Percentiles rank a stretch among this genome's conserved stretches.
Evolutionary conservation across 1,140 invertebrate species (phyloP).

Genomic region (Reticulitermes speratus): DNA sequence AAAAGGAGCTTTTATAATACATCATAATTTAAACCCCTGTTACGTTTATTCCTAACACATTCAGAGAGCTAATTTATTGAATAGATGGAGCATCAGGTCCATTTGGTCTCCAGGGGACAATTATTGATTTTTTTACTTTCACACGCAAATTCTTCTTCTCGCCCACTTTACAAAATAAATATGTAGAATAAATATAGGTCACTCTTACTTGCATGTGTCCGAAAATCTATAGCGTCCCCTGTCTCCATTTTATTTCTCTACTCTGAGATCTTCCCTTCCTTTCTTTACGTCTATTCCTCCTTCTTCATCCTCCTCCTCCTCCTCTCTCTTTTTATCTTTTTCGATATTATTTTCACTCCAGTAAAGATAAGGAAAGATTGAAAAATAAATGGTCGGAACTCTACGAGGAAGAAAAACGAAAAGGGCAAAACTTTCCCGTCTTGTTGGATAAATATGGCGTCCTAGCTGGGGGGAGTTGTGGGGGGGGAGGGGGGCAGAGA

Average conservation of each 20-base stretch:
- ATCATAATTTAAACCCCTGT: no score
- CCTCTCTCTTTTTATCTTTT: constrained; percentile 23
- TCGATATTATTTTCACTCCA: constrained; percentile 27
- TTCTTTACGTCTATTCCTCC: background rate
- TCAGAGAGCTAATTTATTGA: no score
- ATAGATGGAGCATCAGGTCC: no score
- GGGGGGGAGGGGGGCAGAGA: background rate
- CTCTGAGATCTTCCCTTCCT: background rate
- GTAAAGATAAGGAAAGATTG: constrained; percentile 30
- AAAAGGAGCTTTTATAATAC: no score
- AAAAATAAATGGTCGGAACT: constrained; percentile 29
- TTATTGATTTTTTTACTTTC: no score
- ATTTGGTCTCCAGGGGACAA: no score
- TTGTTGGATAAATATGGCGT: constrained; percentile 25
- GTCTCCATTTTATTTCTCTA: constrained; percentile 24
- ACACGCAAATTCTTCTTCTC: no score
- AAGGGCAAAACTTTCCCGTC: constrained; percentile 23
- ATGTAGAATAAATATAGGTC: background rate
- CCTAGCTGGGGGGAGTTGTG: background rate
- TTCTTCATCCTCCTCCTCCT: no score
- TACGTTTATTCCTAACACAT: no score
- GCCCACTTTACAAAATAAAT: background rate
- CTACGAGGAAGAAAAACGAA: background rate
- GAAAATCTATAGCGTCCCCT: background rate
- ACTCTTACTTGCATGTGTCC: background rate